Evolutionary conservation across 2,113 vertebrate species (phyloP), one percentile per base, ranked within the genome.

Genomic region (Lipotes vexillifer): DNA sequence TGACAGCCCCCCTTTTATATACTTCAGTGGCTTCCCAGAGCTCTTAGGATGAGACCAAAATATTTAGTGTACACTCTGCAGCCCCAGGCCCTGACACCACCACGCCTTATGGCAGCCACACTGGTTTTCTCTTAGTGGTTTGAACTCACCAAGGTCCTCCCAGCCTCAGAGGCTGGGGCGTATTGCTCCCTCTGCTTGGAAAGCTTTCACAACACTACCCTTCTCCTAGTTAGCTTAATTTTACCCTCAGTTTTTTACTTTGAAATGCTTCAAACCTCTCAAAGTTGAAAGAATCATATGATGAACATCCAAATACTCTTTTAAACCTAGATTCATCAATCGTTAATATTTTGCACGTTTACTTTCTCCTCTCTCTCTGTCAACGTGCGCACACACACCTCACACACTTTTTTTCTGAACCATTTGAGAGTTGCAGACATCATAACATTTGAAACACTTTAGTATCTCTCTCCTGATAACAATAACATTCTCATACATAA

Each of bases 231-330:
- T 84, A 71, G 78, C 25, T 81, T 44, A 2, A 20, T 74, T 88
- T 86, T 44, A 66, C 41, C 29, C 21, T 80, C 46, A 21, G 0
- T 36, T 81, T 65, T 75, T 82, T 63, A 81, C 52, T 81, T 83
- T 74, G 57, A 93, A 95, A 83, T 89, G 68, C n/a, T 72, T 92
- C 69, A 78, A 83, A 69, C 6, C 49, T 65, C 20, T 71, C 1
- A 97, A 93, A 96, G 63, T 75, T 75, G 68, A 93, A 95, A 82
- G 59, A 88, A 84, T n/a, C 59, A 23, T 87, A 23, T 88, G 33
- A 65, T 68, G 46, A 77, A 46, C 21, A 75, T 41, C n/a, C 2
- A 21, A 63, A 71, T 46, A 86, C 27, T 33, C 18, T 75, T 77
- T 90, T 23, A 78, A 55, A 88, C 41, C 63, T 87, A 63, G 27